These are phyloP conservation scores for Heliconius himera DNA, from an alignment of 1,140 invertebrate species.

Conservation along the genomic window DNA sequence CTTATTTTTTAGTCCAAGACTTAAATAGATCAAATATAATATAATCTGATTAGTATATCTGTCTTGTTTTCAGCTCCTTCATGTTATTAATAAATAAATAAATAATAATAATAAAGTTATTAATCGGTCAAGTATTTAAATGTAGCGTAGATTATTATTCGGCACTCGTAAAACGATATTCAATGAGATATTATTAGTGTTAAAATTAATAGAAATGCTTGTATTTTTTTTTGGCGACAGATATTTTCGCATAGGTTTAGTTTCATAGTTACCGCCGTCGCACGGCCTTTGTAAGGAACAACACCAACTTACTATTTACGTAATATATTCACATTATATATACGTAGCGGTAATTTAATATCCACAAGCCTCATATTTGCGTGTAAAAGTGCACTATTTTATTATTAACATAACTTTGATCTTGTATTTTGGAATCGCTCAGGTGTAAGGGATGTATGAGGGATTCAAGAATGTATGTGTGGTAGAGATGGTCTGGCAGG, in stretches of 20 bases:
- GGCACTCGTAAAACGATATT: slow-evolving; percentile 62
- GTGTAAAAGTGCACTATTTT: slow-evolving; percentile 69
- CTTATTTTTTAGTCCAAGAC: slow-evolving; percentile 36
- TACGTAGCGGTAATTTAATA: slow-evolving; percentile 44
- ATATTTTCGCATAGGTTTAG: slow-evolving; percentile 46
- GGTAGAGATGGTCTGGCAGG: slow-evolving; percentile 56
- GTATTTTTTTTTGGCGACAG: slow-evolving; percentile 49
- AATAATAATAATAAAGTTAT: not conserved
- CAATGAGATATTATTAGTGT: slow-evolving; percentile 68
- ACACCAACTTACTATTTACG: slow-evolving; percentile 56
- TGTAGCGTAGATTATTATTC: slow-evolving; percentile 12
- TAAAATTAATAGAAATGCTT: slow-evolving; percentile 26
- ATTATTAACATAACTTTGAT: slow-evolving; percentile 64
- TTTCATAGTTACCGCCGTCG: slow-evolving; percentile 63
- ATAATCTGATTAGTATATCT: not conserved
- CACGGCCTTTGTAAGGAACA: slow-evolving; percentile 68
- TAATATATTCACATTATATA: slow-evolving; percentile 34
- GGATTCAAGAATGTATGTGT: slow-evolving; percentile 47
- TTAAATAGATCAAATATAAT: slow-evolving; percentile 33
- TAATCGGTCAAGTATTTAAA: slow-evolving; percentile 16
- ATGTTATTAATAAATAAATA: slow-evolving; percentile 9
- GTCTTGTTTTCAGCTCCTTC: slow-evolving; percentile 1
- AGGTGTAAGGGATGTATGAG: slow-evolving; percentile 56
- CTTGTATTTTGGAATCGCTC: slow-evolving; percentile 68
- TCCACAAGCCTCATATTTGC: slow-evolving; percentile 47